These are phyloP conservation scores for Acleris sparsana DNA, from an alignment of 2,888 invertebrate genomes.

Conservation along the genomic window DNA sequence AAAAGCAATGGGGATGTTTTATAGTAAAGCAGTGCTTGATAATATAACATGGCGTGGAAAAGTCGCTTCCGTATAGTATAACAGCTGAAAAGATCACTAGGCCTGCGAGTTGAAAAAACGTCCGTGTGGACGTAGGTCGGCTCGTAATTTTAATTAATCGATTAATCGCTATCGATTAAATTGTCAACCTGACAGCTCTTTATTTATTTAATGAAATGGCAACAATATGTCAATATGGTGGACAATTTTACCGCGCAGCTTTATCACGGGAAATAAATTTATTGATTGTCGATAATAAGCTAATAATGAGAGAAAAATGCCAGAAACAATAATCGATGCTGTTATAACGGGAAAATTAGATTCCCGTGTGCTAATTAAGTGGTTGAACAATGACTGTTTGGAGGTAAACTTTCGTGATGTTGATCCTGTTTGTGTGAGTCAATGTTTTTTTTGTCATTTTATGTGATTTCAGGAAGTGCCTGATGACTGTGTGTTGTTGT, in stretches of 20 bases:
- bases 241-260: slow-evolving; percentile 34
- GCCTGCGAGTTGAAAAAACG: no score
- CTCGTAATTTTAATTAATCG: no score
- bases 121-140: no score
- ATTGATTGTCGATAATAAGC: slow-evolving; percentile 22
- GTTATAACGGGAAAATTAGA: slow-evolving; percentile 72
- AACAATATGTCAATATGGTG: slow-evolving; percentile 30
- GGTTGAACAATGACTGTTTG: slow-evolving; percentile 69
- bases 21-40: no score
- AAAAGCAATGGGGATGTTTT: no score
- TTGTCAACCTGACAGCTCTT: slow-evolving; percentile 5
- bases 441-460: slow-evolving; percentile 38
- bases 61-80: no score
- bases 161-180: slow-evolving; percentile 3
- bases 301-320: slow-evolving; percentile 58
- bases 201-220: slow-evolving; percentile 28
- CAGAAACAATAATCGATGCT: slow-evolving; percentile 76
- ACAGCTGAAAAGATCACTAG: no score
- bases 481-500: slow-evolving; percentile 65
- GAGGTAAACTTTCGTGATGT: slow-evolving; percentile 67
- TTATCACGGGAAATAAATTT: slow-evolving; percentile 24
- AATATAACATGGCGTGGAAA: no score
- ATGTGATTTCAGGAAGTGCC: slow-evolving; percentile 63
- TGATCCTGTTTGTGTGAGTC: slow-evolving; percentile 36
- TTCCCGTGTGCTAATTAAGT: slow-evolving; percentile 63